These are phyloP conservation scores for Coptodon bakossiorum DNA, from an alignment of 2,113 vertebrate species.

Conservation along the genomic window DNA sequence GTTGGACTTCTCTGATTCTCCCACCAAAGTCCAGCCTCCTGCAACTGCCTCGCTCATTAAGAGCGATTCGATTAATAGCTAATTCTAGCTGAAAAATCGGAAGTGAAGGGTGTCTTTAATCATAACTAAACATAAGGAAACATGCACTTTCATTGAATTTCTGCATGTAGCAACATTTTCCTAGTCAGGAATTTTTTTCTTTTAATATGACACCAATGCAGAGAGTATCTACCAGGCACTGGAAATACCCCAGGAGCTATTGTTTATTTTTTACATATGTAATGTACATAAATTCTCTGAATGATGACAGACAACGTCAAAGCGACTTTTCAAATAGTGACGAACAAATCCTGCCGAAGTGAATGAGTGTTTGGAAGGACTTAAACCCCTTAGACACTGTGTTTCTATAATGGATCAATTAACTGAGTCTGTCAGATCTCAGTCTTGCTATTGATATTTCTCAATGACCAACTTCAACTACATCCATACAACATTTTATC, in stretches of 20 bases:
- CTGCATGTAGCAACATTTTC: background rate
- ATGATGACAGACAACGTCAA: background rate
- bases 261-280: background rate
- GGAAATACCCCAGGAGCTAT: fast-evolving
- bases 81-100: background rate
- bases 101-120: background rate
- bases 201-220: background rate
- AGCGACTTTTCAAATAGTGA: background rate
- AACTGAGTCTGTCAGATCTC: background rate
- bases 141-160: background rate
- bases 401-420: background rate
- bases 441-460: background rate
- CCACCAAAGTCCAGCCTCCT: background rate
- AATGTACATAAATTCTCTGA: background rate
- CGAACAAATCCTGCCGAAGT: background rate
- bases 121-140: background rate
- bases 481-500: background rate
- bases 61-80: background rate
- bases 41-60: background rate
- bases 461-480: background rate
- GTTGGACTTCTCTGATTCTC: background rate
- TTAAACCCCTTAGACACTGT: background rate
- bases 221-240: background rate
- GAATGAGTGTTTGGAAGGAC: background rate
- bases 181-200: background rate